Evolutionary conservation across 2,888 invertebrate genomes (phyloP).

Genomic region (Stenurella melanura): DNA sequence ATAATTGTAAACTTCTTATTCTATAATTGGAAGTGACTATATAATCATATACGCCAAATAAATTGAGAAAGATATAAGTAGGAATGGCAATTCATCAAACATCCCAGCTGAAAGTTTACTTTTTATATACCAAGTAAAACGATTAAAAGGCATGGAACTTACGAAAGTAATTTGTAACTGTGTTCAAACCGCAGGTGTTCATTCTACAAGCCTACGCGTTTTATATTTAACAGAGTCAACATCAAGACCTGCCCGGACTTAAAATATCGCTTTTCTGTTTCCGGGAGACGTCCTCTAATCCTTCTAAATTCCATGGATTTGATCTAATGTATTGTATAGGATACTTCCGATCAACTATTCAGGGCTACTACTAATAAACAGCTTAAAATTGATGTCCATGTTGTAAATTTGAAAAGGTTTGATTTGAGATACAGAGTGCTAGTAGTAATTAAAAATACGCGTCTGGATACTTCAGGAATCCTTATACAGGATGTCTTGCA

Average conservation of each 20-base stretch:
- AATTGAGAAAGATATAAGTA: background rate
- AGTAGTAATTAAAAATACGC: no score
- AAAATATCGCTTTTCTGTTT: conserved; percentile 12
- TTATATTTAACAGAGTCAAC: conserved; percentile 13
- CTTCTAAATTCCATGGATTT: background rate
- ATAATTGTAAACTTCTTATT: no score
- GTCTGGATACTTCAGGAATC: no score
- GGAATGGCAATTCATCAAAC: background rate
- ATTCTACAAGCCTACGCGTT: conserved; percentile 1
- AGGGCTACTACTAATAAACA: no score
- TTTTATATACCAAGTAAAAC: conserved; percentile 21
- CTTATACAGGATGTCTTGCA: no score
- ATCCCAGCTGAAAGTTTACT: background rate
- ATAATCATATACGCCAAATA: no score
- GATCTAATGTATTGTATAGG: background rate
- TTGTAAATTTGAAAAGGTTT: no score
- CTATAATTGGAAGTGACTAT: no score
- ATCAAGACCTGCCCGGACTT: background rate
- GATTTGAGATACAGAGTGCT: no score
- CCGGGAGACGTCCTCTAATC: background rate
- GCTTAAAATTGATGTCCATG: no score
- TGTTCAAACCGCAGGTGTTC: conserved; percentile 14
- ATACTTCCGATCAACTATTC: background rate
- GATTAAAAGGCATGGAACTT: conserved; percentile 18
- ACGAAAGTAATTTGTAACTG: conserved; percentile 27